phyloP scores from a whole-genome alignment of 2,888 invertebrate genomes.

The Meiosimyza platycephala region DNA sequence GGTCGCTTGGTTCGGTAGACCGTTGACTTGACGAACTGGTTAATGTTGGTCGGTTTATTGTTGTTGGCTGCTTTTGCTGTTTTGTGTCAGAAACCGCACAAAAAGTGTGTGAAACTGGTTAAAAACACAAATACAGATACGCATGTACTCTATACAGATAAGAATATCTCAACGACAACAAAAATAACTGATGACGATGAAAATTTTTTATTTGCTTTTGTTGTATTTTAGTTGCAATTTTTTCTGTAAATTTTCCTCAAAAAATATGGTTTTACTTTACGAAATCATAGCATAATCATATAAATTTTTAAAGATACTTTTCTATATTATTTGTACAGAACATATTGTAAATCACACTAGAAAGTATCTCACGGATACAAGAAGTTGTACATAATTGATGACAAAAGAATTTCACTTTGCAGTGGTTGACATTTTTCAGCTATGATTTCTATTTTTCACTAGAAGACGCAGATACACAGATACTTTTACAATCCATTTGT shows the following conservation, averaged over 20 bases:
- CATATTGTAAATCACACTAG: neutral
- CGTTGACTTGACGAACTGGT: conserved; percentile 12
- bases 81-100: conserved; percentile 36
- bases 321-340: neutral
- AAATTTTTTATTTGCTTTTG: conserved; percentile 25
- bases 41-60: conserved; percentile 17
- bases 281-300: neutral
- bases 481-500: neutral
- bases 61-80: conserved; percentile 36
- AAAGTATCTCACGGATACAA: neutral
- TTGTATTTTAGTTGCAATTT: neutral
- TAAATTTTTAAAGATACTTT: neutral
- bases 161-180: conserved; percentile 23
- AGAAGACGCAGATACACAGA: too few species aligned
- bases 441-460: conserved; percentile 16
- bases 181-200: conserved; percentile 39
- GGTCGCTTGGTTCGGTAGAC: conserved; percentile 12
- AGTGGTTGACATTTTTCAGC: neutral
- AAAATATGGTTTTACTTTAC: too few species aligned
- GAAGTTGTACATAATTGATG: conserved; percentile 2
- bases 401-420: conserved; percentile 26
- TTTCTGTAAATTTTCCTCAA: too few species aligned
- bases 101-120: conserved; percentile 39
- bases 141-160: conserved; percentile 21
- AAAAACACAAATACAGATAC: conserved; percentile 32